Conservation (phyloP, 2,113 vertebrate species). For the Heterocephalus glaber region DNA sequence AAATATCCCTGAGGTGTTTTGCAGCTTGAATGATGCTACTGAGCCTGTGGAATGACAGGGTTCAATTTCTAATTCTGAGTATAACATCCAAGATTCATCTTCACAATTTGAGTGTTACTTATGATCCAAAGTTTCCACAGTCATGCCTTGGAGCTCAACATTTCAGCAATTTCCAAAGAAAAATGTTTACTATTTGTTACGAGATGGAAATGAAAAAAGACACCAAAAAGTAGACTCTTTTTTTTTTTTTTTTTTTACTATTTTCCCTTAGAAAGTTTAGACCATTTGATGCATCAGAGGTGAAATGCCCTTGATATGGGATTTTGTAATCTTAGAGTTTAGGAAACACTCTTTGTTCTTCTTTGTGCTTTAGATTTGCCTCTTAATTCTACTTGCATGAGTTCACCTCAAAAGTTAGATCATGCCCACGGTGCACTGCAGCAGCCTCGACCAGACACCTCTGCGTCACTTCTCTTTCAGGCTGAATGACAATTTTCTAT, state of each 20-base stretch:
- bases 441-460: conserved; percentile 48
- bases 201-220: not conserved
- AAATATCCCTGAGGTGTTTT: conserved; percentile 78
- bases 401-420: conserved; percentile 56
- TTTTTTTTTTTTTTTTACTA: not conserved
- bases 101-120: not conserved
- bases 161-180: conserved; percentile 38
- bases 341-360: not conserved
- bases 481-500: conserved; percentile 32
- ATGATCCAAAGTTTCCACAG: conserved; percentile 7
- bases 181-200: not conserved
- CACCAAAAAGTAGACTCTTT: not conserved
- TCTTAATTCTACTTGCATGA: not conserved
- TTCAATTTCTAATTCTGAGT: conserved; percentile 13
- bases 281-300: not conserved
- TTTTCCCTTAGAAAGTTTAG: not conserved
- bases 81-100: not conserved
- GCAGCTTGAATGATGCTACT: not conserved
- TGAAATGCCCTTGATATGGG: not conserved
- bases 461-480: not conserved
- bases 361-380: not conserved
- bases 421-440: not conserved
- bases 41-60: not conserved
- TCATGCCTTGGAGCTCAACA: not conserved
- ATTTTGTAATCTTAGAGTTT: not conserved